Evolutionary conservation across 23 tunicate species (phyloP).

Genomic region (Oikopleura albicans): DNA sequence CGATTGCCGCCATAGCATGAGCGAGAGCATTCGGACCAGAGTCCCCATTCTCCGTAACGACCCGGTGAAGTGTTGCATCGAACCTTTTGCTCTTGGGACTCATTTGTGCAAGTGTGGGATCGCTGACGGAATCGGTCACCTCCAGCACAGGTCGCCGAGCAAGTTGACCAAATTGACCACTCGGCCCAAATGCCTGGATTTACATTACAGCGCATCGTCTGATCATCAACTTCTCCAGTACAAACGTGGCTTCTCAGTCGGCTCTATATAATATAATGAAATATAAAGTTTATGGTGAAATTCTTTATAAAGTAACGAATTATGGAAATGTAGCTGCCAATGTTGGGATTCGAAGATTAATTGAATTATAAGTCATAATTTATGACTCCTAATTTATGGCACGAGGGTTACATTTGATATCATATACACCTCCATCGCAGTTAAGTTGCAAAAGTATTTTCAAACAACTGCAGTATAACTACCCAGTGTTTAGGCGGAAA

Average conservation of each 20-base stretch:
- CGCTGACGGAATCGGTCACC: slow-evolving; percentile 41
- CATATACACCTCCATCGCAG: too few relatives aligned
- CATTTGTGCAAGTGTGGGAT: slow-evolving; percentile 39
- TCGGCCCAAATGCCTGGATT: slow-evolving; percentile 20
- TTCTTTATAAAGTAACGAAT: too few relatives aligned
- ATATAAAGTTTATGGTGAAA: too few relatives aligned
- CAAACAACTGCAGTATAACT: too few relatives aligned
- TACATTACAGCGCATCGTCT: slow-evolving; percentile 19
- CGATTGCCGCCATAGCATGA: slow-evolving; percentile 47
- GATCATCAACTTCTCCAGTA: slow-evolving; percentile 18
- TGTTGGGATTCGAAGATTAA: too few relatives aligned
- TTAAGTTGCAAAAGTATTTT: too few relatives aligned
- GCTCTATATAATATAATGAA: not conserved
- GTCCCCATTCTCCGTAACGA: slow-evolving; percentile 31
- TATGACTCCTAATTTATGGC: too few relatives aligned
- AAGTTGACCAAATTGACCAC: slow-evolving; percentile 38
- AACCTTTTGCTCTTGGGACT: slow-evolving; percentile 23
- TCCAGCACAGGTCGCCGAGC: slow-evolving; percentile 61
- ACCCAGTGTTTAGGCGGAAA: too few relatives aligned
- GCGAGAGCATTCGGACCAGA: slow-evolving; percentile 50
- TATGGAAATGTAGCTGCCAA: too few relatives aligned
- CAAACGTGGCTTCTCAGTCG: slow-evolving; percentile 23
- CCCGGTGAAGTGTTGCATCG: slow-evolving; percentile 62
- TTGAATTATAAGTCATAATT: too few relatives aligned
- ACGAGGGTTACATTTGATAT: too few relatives aligned